Evolutionary conservation across 2,113 vertebrate genomes (phyloP).

Genomic region (Plectropomus leopardus): DNA sequence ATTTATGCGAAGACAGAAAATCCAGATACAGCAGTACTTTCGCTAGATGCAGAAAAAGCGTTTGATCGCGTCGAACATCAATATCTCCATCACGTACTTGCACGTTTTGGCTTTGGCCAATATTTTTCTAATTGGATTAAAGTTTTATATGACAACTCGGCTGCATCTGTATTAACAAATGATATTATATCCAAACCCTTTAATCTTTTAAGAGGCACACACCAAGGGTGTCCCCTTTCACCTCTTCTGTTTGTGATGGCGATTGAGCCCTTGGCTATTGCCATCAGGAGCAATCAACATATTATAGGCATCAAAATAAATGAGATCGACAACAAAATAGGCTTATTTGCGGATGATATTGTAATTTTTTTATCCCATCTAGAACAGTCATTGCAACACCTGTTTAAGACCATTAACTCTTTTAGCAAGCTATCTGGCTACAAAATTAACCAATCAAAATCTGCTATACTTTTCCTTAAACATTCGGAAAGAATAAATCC

Average conservation of each 20-base stretch:
- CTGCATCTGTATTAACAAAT: background rate
- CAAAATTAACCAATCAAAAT: too few relatives aligned
- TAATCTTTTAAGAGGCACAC: background rate
- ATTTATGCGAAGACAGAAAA: background rate
- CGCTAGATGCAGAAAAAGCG: background rate
- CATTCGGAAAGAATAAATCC: background rate
- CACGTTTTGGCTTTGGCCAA: background rate
- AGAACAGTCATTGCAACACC: too few relatives aligned
- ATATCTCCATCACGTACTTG: background rate
- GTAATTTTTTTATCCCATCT: too few relatives aligned
- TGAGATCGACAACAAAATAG: too few relatives aligned
- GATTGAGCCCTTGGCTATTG: background rate
- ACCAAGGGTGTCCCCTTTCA: background rate
- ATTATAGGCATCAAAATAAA: too few relatives aligned
- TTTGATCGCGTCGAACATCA: background rate
- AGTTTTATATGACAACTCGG: background rate
- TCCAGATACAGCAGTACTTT: background rate
- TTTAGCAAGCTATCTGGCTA: too few relatives aligned
- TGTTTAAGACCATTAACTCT: too few relatives aligned
- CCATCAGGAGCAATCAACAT: background rate
- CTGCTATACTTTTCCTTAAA: too few relatives aligned
- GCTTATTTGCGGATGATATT: too few relatives aligned
- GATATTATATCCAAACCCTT: background rate
- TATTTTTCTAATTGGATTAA: background rate
- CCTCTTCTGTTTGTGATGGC: background rate